A percentile compares a stretch with the other conserved stretches of the same genome.
Conservation (phyloP, 2,797 vertebrate genomes). For the Chromobotia macracanthus region DNA sequence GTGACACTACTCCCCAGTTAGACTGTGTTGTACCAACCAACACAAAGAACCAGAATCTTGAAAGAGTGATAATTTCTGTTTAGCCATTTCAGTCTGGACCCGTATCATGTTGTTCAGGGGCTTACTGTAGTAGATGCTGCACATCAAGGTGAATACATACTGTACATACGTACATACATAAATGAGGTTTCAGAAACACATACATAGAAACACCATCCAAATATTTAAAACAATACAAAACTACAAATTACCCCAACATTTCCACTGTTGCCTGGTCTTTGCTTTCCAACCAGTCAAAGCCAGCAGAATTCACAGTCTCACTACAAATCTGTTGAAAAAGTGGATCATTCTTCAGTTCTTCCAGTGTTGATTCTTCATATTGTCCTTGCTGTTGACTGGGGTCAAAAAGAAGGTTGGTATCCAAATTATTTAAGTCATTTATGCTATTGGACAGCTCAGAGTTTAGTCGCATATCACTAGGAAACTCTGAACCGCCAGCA, state of each 20-base stretch:
- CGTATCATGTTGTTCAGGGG: constrained; percentile 83
- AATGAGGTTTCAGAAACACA: constrained; percentile 63
- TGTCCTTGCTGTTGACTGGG: constrained; percentile 92
- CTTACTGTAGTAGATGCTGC: constrained; percentile 84
- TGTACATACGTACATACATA: too few species aligned
- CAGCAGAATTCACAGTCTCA: constrained; percentile 87
- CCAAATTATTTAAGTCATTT: constrained; percentile 93
- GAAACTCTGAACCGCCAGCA: constrained; percentile 82
- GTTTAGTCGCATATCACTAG: constrained; percentile 90
- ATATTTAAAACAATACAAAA: constrained; percentile 69
- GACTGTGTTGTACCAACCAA: constrained; percentile 24
- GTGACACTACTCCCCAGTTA: constrained; percentile 41
- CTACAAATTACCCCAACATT: constrained; percentile 90
- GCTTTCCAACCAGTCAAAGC: constrained; percentile 98
- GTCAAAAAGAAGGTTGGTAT: constrained; percentile 96
- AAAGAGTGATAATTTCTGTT: constrained; percentile 84
- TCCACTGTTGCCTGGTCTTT: constrained; percentile 96
- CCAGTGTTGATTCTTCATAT: constrained; percentile 87
- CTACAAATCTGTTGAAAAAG: constrained; percentile 96
- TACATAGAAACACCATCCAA: constrained; percentile 59
- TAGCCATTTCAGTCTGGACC: constrained; percentile 89
- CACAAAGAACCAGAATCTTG: constrained; percentile 72
- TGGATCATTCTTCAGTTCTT: constrained; percentile 92
- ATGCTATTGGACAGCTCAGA: constrained; percentile 95
- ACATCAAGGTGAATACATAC: constrained; percentile 64